Conservation (phyloP, 2,888 invertebrate species). For the Hyposoter dolosus region DNA sequence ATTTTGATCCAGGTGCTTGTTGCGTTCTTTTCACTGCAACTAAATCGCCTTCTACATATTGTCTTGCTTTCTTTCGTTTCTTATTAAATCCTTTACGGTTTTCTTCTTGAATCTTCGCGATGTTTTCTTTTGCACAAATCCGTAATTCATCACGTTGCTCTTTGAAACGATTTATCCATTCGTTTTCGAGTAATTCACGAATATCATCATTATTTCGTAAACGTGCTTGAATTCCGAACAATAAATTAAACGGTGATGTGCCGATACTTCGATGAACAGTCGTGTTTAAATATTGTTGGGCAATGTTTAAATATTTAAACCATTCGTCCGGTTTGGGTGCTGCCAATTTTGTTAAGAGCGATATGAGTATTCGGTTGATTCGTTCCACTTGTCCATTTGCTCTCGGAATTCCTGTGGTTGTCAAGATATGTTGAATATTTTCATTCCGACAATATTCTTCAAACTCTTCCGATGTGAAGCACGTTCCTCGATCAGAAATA, state of each 20-base stretch:
- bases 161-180: slow-evolving; percentile 28
- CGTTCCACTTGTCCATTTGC: slow-evolving; percentile 14
- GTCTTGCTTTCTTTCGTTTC: slow-evolving; percentile 2
- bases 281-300: slow-evolving; percentile 8
- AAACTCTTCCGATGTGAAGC: neutral
- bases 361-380: neutral
- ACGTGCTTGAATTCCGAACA: slow-evolving; percentile 48
- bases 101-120: slow-evolving; percentile 48
- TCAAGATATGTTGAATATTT: neutral
- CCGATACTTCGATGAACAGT: slow-evolving; percentile 1
- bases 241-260: neutral
- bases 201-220: slow-evolving; percentile 12
- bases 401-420: neutral
- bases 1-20: slow-evolving; percentile 6
- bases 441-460: slow-evolving; percentile 1
- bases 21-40: slow-evolving; percentile 5
- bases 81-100: slow-evolving; percentile 63
- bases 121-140: slow-evolving; percentile 26
- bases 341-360: neutral
- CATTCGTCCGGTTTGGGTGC: slow-evolving; percentile 1
- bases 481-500: slow-evolving; percentile 3
- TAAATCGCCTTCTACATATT: neutral
- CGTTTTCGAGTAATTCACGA: slow-evolving; percentile 26
- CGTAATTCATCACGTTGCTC: slow-evolving; percentile 32
- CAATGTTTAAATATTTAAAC: neutral